Percentiles rank a stretch among this genome's conserved stretches.
Evolutionary conservation across 2,888 invertebrate genomes (phyloP).

Genomic region (Drosophila multiciliata): DNA sequence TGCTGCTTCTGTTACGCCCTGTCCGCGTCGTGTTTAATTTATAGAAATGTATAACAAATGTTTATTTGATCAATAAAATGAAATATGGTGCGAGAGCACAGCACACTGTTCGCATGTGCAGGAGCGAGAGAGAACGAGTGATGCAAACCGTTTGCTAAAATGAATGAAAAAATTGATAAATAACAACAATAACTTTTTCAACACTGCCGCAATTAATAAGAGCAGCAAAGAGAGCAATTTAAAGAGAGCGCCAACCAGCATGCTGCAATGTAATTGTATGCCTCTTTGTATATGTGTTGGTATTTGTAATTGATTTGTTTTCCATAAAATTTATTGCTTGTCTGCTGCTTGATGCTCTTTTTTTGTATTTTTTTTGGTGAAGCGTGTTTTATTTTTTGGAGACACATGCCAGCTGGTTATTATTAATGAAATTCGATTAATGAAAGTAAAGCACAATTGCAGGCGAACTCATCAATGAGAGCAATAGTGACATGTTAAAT

Average conservation of each 20-base stretch:
- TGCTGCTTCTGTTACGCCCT: conserved; percentile 52
- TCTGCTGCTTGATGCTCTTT: conserved; percentile 28
- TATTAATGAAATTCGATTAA: conserved; percentile 59
- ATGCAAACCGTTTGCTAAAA: conserved; percentile 57
- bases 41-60: conserved; percentile 79
- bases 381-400: conserved; percentile 43
- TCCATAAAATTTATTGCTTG: conserved; percentile 69
- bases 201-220: conserved; percentile 46
- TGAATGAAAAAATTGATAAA: conserved; percentile 65
- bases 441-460: conserved; percentile 46
- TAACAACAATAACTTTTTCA: conserved; percentile 40
- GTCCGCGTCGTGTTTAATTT: conserved; percentile 72
- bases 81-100: conserved; percentile 64
- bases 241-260: conserved; percentile 5
- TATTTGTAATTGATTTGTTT: conserved; percentile 78
- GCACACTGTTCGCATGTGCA: conserved; percentile 15
- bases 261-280: conserved; percentile 10
- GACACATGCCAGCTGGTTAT: conserved; percentile 38
- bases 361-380: conserved; percentile 14
- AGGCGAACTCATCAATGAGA: conserved; percentile 17
- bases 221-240: conserved; percentile 23
- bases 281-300: conserved; percentile 5
- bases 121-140: conserved; percentile 33
- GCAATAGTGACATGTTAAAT: not conserved
- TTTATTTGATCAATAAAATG: conserved; percentile 79